A percentile compares a stretch with the other conserved stretches of the same genome.
Conservation (phyloP, 1,140 invertebrate genomes). For the Sweltsa coloradensis region DNA sequence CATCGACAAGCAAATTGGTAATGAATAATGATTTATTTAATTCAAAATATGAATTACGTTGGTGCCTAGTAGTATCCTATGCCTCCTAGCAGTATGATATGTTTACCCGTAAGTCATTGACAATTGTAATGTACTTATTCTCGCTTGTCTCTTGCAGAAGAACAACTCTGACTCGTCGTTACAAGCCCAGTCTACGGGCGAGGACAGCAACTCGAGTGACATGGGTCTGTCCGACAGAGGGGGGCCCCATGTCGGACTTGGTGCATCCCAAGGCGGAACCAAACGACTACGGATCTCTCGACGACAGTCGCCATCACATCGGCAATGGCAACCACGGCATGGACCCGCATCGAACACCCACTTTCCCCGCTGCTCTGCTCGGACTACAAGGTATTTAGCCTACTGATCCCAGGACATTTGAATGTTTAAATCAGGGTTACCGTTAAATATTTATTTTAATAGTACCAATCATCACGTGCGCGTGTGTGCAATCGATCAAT, state of each 20-base stretch:
- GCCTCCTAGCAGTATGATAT: no score
- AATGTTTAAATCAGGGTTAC: no score
- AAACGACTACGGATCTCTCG: constrained; percentile 36
- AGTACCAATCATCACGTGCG: no score
- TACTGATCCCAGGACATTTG: no score
- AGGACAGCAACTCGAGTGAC: constrained; percentile 51
- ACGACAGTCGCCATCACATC: constrained; percentile 48
- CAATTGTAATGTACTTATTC: no score
- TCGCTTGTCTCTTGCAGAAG: constrained; percentile 27
- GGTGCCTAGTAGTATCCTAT: no score
- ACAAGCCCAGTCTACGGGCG: constrained; percentile 58
- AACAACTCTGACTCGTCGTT: constrained; percentile 34
- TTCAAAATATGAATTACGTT: no score
- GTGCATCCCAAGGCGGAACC: constrained; percentile 45
- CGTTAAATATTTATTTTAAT: no score
- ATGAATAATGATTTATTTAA: no score
- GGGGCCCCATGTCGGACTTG: constrained; percentile 14
- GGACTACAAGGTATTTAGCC: constrained; percentile 48
- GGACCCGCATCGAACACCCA: constrained; percentile 47
- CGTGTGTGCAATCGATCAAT: no score
- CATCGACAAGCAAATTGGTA: no score
- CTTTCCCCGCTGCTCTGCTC: constrained; percentile 55
- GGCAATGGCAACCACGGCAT: constrained; percentile 50
- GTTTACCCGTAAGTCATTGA: no score
- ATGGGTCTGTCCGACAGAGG: constrained; percentile 52